Evolutionary conservation across 2,797 vertebrate genomes (phyloP).

Genomic region (Anabas testudineus): DNA sequence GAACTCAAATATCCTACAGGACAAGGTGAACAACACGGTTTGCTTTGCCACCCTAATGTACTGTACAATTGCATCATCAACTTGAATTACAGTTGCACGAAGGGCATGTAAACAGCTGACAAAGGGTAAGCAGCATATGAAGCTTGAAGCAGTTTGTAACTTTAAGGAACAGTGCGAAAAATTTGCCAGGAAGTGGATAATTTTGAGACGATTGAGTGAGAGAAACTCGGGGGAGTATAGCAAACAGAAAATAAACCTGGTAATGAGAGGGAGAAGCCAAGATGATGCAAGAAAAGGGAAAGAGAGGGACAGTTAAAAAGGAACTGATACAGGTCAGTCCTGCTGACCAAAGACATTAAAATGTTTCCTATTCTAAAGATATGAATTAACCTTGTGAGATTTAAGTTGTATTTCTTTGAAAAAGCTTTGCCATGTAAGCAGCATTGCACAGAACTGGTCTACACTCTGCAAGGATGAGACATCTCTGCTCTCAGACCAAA

Average conservation of each 20-base stretch:
- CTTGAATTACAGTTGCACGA: background rate
- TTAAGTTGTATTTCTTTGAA: constrained; percentile 25
- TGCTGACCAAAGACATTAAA: constrained; percentile 63
- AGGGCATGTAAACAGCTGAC: constrained; percentile 6
- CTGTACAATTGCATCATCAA: background rate
- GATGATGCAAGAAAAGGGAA: constrained; percentile 66
- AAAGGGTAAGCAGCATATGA: constrained; percentile 8
- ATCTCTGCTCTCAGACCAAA: constrained; percentile 24
- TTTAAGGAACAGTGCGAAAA: constrained; percentile 16
- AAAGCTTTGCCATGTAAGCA: constrained; percentile 19
- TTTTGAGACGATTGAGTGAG: background rate
- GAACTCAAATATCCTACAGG: constrained; percentile 3
- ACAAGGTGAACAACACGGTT: constrained; percentile 2
- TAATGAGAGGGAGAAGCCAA: constrained; percentile 52
- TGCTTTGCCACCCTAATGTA: background rate
- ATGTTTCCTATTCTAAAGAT: constrained; percentile 40
- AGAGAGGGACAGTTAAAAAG: constrained; percentile 55
- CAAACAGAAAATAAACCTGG: constrained; percentile 56
- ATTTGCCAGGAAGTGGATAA: background rate
- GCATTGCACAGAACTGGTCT: constrained; percentile 2
- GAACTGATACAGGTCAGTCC: constrained; percentile 52
- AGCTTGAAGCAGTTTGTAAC: background rate
- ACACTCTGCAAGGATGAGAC: constrained; percentile 19
- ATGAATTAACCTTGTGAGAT: constrained; percentile 38
- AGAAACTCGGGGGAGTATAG: background rate